These are phyloP conservation scores for Echinarachnius parma DNA, from an alignment of 53 echinoderm and acorn worm species.

Conservation along the genomic window DNA sequence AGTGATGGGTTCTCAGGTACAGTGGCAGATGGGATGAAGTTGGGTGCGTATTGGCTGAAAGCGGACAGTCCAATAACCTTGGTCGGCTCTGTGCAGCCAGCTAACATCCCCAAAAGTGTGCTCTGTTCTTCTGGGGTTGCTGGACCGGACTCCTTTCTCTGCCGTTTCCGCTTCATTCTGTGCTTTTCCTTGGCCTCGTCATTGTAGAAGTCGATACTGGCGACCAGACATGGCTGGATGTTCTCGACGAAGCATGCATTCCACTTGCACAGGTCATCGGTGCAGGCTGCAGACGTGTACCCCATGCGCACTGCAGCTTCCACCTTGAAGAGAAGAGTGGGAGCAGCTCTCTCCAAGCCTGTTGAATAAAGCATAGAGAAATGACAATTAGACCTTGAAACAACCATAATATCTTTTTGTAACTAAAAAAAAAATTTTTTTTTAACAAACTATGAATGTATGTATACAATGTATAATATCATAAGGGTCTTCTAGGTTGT, in stretches of 20 bases:
- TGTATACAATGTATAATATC: no score
- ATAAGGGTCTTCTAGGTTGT: no score
- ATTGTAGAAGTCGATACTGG: not conserved
- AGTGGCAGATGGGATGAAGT: constrained; percentile 31
- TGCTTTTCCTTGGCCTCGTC: constrained; percentile 9
- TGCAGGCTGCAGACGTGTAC: constrained; percentile 20
- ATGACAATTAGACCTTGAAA: no score
- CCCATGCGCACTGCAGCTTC: constrained; percentile 45
- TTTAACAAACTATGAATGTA: no score
- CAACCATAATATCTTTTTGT: no score
- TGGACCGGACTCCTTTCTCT: constrained; percentile 14
- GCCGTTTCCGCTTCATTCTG: not conserved
- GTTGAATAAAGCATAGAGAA: no score
- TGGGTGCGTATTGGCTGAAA: constrained; percentile 30
- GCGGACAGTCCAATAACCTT: constrained; percentile 28
- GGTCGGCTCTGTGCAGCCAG: constrained; percentile 18
- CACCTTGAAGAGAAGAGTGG: constrained; percentile 28
- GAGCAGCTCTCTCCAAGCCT: no score
- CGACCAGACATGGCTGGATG: not conserved
- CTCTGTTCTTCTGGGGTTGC: constrained; percentile 20
- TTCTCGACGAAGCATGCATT: constrained; percentile 1
- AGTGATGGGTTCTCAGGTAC: constrained; percentile 24
- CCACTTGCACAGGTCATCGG: constrained; percentile 22
- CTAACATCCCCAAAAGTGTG: constrained; percentile 21
- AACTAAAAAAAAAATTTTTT: no score